Conservation (phyloP, 2,888 invertebrate species). For the Lomographa bimaculata region DNA sequence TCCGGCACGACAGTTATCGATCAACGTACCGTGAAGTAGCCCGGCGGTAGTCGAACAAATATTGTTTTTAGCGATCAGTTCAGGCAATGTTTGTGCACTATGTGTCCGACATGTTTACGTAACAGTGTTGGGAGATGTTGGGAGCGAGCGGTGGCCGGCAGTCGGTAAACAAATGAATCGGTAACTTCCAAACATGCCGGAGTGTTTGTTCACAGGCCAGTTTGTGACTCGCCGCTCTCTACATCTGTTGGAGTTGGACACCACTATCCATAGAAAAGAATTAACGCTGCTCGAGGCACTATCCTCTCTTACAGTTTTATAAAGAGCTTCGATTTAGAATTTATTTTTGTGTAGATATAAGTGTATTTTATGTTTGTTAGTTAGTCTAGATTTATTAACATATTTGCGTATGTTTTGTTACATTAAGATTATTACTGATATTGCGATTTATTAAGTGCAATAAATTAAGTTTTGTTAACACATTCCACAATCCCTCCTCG, state of each 20-base stretch:
- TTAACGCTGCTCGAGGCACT: no score
- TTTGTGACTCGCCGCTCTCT: conserved; percentile 47
- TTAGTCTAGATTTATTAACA: no score
- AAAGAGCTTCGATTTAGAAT: no score
- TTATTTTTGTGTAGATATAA: no score
- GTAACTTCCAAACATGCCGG: conserved; percentile 55
- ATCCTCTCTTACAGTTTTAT: no score
- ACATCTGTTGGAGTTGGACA: conserved; percentile 37
- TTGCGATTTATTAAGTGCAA: no score
- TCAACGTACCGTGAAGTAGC: conserved; percentile 38
- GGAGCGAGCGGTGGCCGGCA: conserved; percentile 42
- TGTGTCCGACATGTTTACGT: conserved; percentile 69
- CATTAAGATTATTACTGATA: no score
- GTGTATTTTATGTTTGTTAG: no score
- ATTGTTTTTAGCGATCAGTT: conserved; percentile 81
- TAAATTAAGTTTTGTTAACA: no score
- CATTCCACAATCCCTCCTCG: no score
- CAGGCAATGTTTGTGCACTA: conserved; percentile 67
- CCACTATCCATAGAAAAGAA: no score
- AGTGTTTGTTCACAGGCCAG: conserved; percentile 55
- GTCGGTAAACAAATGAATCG: conserved; percentile 52
- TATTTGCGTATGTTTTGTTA: no score
- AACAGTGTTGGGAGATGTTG: conserved; percentile 66
- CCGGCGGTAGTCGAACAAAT: conserved; percentile 68
- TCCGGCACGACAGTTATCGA: conserved; percentile 29